Evolutionary conservation across 1,140 invertebrate genomes (phyloP), one percentile per base, ranked within the genome.

Genomic region (Holotrichia oblita): DNA sequence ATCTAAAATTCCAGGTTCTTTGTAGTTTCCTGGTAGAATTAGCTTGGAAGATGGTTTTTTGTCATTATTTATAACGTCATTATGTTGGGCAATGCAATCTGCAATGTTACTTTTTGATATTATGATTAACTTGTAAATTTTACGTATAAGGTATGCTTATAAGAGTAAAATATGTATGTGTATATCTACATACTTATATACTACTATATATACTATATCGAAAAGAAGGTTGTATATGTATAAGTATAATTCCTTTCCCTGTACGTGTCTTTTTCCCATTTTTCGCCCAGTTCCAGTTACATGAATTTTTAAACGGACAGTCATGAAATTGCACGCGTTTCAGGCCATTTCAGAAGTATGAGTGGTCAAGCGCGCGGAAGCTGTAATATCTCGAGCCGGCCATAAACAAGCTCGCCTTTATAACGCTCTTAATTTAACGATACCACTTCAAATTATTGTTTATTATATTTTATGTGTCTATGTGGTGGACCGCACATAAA

Each of bases 391-490:
- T 77, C 73, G 55, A 75, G 76, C 78, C 48, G 76, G 73, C 78
- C 78, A 81, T 81, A 81, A 81, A 81, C 80, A 81, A 81, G 80
- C 40, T 74, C 73, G 77, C 80, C 78, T 79, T 81, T 81, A 81
- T 81, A 81, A 76, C 80, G 74, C 76, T 77, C 69, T 81, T 79
- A 79, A 81, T 81, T 81, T 81, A 81, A 81, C 78, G 80, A 79
- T 81, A 81, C 80, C 80, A 76, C 80, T 81, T 81, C 77, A 81
- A 79, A 81, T 81, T 81, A 81, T 81, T 81, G 78, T 81, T 81
- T 69, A 81, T 81, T 79, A 81, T 81, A 79, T 79, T 81, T 81
- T 81, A 81, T 77, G 80, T 76, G 75, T 81, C 76, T 79, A 69
- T 34, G 64, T 40, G 17, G 73, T 44, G 73, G 73, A 74, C 34